phyloP scores from a whole-genome alignment of 1,140 invertebrate species.

The Phymorhynchus buccinoides region DNA sequence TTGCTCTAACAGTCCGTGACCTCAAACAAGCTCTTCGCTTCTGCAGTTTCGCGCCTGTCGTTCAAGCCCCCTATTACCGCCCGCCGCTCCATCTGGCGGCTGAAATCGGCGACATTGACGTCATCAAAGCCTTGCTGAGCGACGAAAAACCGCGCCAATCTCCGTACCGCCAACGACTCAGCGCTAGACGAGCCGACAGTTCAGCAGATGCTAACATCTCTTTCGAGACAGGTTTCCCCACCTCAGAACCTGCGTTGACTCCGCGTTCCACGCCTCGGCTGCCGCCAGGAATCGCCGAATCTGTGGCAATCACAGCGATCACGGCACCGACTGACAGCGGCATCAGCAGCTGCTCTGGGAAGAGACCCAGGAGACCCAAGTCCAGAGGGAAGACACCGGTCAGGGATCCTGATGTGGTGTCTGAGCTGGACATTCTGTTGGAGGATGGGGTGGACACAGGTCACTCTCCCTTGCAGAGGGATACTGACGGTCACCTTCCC shows the following conservation, averaged over 20 bases:
- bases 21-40: conserved; percentile 14
- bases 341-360: not conserved
- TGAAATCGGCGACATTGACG: conserved; percentile 37
- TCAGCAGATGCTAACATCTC: not conserved
- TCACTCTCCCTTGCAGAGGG: conserved; percentile 14
- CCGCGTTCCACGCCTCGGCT: not conserved
- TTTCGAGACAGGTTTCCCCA: not conserved
- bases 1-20: conserved; percentile 32
- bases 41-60: conserved; percentile 30
- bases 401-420: not conserved
- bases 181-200: not conserved
- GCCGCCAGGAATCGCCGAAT: no score
- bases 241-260: not conserved
- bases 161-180: not conserved
- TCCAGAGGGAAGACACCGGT: not conserved
- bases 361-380: not conserved
- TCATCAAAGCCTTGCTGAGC: conserved; percentile 43
- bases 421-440: not conserved
- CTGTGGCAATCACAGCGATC: not conserved
- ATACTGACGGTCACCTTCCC: conserved; percentile 50
- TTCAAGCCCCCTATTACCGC: conserved; percentile 27
- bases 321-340: not conserved
- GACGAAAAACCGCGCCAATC: not conserved
- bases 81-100: conserved; percentile 50
- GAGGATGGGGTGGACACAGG: not conserved